Base-by-base conservation (phyloP, 2,113 vertebrate genomes). In the Eulemur rufifrons region DNA sequence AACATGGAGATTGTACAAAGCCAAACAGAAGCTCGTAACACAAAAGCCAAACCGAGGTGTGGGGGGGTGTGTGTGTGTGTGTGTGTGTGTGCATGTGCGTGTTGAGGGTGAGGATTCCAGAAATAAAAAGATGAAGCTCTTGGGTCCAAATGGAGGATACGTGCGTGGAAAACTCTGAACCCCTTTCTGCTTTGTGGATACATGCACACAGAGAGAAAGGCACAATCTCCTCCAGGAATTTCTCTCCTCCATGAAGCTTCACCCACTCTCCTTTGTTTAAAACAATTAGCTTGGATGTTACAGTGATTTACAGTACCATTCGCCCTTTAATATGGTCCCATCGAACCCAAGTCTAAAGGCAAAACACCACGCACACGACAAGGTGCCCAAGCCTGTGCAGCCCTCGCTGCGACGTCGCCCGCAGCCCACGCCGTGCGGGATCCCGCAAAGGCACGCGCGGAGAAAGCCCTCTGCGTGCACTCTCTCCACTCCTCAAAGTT, bases 191-290 rank as follows among this genome's bases (percentile, higher is more conserved):
- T 69, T 89, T 85, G 82, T 50, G 80, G 74, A 91, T 68, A 93
- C n/a, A 20, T 4, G 61, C 77, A 61, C 21, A 23, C 10, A 32
- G 32, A 32, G 56, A 80, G 78, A 91, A 81, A 96, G n/a, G n/a
- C 89, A 74, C 0, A 9, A 52, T 73, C 56, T 95, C 29, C 80
- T 92, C 47, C 64, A 85, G 86, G 71, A 93, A 89, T 95, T 71
- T 83, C 86, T 78, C 81, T 69, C 66, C 56, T 78, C 73, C 0
- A 20, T 4, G 86, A 92, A 56, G 96, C 94, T 93, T 83, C 89
- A 73, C 76, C 52, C 89, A 73, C 66, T 93, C 93, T 93, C 95
- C 97, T 98, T 98, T 98, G 97, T 98, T 96, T 94, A 90, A 82
- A 96, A 97, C 89, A 96, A 95, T 97, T 97, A 96, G 71, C 91